Conservation (phyloP, 2,113 vertebrate species). For the Isurus oxyrinchus region DNA sequence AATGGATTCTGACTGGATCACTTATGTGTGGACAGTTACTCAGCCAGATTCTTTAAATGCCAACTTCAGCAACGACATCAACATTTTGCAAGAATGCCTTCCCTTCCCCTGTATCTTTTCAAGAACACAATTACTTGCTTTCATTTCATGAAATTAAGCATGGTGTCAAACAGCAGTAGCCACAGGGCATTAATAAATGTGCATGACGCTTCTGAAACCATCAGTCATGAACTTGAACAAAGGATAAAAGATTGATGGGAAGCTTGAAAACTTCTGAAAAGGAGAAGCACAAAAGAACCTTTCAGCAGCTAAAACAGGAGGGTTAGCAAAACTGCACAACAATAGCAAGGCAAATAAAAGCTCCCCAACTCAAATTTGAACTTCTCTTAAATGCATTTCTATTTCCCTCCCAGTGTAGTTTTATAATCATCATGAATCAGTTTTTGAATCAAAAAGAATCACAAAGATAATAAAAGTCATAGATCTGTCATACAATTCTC, state of each 20-base stretch:
- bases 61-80: not conserved
- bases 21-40: not conserved
- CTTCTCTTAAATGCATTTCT: not conserved
- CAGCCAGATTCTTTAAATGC: constrained; percentile 1
- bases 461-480: not conserved
- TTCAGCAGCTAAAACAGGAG: constrained; percentile 15
- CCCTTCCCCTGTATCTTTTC: not conserved
- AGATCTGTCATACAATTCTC: not conserved
- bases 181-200: constrained; percentile 21
- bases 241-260: constrained; percentile 25
- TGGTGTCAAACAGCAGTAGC: constrained; percentile 27
- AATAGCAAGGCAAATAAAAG: not conserved
- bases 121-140: constrained; percentile 31
- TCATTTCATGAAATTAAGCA: constrained; percentile 14
- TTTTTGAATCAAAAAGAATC: not conserved
- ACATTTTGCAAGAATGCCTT: not conserved
- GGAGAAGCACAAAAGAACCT: not conserved
- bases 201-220: not conserved
- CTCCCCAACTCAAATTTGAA: not conserved
- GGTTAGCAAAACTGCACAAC: constrained; percentile 3
- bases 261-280: constrained; percentile 11
- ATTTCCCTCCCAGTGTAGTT: not conserved
- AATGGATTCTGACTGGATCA: not conserved
- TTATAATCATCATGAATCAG: not conserved
- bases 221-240: constrained; percentile 36